Base-by-base conservation (phyloP, 2,113 vertebrate genomes). In the Telmatochromis bifrenatus region DNA sequence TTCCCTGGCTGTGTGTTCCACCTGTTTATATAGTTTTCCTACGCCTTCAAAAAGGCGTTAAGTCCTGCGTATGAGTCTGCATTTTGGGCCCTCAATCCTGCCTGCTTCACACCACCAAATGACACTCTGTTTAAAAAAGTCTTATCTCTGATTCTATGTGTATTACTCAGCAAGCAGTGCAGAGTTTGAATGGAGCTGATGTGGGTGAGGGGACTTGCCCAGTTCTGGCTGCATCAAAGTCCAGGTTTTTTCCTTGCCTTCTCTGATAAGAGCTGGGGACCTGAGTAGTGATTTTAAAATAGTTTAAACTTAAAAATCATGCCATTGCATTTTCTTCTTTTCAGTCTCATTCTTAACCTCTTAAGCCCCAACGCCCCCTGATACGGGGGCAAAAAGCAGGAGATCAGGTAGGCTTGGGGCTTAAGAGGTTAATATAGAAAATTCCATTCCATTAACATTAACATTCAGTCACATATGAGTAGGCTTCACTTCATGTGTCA, bases 41-140 rank as follows among this genome's bases (percentile, higher is more conserved):
- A 26, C 12, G 0, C 2, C 7, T 26, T 55, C 54, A 9, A 12
- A 21, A 21, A 21, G 21, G 23, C 2, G 54, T 56, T 56, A 26
- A 26, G 12, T 26, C 21, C 54, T 56, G 54, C 2, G 7, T 56
- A 56, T 56, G 12, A 56, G 54, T 56, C 54, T 56, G 21, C 54
- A 56, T 56, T 56, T 56, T 26, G 54, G 54, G 54, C 7, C 21
- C 54, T 56, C 21, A 56, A 26, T 56, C 21, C 54, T 56, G 54
- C 54, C 54, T 26, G 54, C 54, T 56, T 56, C 54, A 56, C 54
- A 14, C 7, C 21, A 26, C 54, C 21, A 56, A 56, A 56, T 56
- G 54, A 56, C 21, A 56, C 21, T 55, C 54, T 56, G 54, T 56
- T 56, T 5, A 26, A 14, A 56, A 56, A 56, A 56, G 54, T 55